phyloP scores from a whole-genome alignment of 2,888 invertebrate genomes.

The Mylabris sibirica region DNA sequence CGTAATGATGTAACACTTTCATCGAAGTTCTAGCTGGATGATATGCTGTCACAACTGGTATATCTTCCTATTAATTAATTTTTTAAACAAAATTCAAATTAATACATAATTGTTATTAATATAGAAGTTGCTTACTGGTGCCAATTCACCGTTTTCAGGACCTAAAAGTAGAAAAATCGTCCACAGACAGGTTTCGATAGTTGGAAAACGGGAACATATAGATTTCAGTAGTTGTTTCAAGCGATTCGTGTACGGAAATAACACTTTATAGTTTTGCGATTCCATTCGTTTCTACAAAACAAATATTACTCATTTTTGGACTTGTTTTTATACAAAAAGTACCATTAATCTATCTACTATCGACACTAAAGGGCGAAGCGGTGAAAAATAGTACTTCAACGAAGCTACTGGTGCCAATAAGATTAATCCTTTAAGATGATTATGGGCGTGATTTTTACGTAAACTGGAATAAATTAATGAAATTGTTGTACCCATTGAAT shows the following conservation, averaged over 20 bases:
- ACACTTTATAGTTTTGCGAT: not conserved
- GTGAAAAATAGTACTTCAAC: slow-evolving; percentile 3
- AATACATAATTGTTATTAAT: not conserved
- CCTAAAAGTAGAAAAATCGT: not conserved
- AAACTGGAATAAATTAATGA: slow-evolving; percentile 16
- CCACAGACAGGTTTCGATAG: slow-evolving; percentile 4
- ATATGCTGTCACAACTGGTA: not conserved
- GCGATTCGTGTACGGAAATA: slow-evolving; percentile 10
- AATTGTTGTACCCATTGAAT: slow-evolving; percentile 21
- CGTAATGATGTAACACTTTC: slow-evolving; percentile 15
- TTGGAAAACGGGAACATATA: slow-evolving; percentile 5
- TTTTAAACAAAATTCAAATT: not conserved
- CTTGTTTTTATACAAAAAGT: not conserved
- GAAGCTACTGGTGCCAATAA: slow-evolving; percentile 8
- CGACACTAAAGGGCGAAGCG: not conserved
- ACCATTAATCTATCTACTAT: not conserved
- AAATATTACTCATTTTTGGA: not conserved
- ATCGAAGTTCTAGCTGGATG: slow-evolving; percentile 14
- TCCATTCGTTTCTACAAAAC: not conserved
- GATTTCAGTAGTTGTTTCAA: slow-evolving; percentile 43
- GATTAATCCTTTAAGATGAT: slow-evolving; percentile 9
- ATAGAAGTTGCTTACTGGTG: not conserved
- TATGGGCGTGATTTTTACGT: slow-evolving; percentile 16
- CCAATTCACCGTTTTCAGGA: slow-evolving; percentile 7
- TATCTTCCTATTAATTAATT: slow-evolving; percentile 3